Evolutionary conservation across 2,113 vertebrate species (phyloP).

Genomic region (Dipodomys stephensi): DNA sequence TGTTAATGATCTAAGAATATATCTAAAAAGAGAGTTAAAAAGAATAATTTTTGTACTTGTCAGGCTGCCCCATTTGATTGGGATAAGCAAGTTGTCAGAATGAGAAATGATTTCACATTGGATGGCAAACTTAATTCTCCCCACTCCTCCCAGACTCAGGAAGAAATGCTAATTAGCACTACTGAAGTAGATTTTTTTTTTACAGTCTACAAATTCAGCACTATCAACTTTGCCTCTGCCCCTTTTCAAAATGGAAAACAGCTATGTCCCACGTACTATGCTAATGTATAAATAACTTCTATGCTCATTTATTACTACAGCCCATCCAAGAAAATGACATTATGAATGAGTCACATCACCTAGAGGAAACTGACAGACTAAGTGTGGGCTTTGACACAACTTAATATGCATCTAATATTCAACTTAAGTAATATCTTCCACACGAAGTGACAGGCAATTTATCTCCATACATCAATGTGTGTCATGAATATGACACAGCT

Average conservation of each 20-base stretch:
- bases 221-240: constrained; percentile 47
- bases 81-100: constrained; percentile 14
- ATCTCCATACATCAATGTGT: constrained; percentile 83
- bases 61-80: not conserved
- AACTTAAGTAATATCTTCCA: constrained; percentile 78
- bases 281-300: constrained; percentile 75
- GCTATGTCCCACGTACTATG: constrained; percentile 35
- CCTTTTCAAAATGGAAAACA: constrained; percentile 66
- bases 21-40: not conserved
- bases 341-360: constrained; percentile 83
- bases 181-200: constrained; percentile 17
- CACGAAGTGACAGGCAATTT: constrained; percentile 86
- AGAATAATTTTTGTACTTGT: not conserved
- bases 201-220: constrained; percentile 63
- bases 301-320: constrained; percentile 76
- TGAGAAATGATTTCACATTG: not conserved
- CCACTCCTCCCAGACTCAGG: not conserved
- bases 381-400: constrained; percentile 77
- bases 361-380: constrained; percentile 76
- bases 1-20: not conserved
- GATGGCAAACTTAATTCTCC: constrained; percentile 19
- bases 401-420: constrained; percentile 84
- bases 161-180: constrained; percentile 64
- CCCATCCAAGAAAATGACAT: constrained; percentile 80
- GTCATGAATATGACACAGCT: constrained; percentile 82